phyloP scores from a whole-genome alignment of 2,888 invertebrate genomes.

The Blomia tropicalis region DNA sequence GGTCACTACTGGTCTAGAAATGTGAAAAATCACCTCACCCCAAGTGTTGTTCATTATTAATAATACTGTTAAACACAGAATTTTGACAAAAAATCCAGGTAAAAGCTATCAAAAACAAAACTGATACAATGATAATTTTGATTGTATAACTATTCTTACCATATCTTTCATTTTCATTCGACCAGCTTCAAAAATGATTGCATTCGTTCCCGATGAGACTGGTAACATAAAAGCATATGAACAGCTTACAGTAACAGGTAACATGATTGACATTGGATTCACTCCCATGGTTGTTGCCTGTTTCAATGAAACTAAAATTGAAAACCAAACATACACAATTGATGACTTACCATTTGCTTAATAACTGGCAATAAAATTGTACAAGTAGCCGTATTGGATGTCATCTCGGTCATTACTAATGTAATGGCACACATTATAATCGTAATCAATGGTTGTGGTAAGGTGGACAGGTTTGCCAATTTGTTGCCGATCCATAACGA shows the following conservation, averaged over 20 bases:
- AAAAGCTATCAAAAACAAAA: conserved; percentile 42
- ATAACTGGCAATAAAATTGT: conserved; percentile 70
- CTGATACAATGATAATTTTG: not conserved
- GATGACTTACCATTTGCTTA: conserved; percentile 47
- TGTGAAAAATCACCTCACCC: conserved; percentile 38
- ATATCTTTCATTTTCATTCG: conserved; percentile 62
- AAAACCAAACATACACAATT: too few relatives aligned
- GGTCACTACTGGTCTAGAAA: not conserved
- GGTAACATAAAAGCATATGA: conserved; percentile 80
- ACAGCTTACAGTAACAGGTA: conserved; percentile 70
- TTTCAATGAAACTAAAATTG: too few relatives aligned
- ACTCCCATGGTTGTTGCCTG: conserved; percentile 54
- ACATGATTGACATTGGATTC: conserved; percentile 74
- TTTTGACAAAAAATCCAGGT: conserved; percentile 59
- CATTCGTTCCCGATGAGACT: conserved; percentile 86
- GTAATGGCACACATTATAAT: conserved; percentile 59
- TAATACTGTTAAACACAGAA: conserved; percentile 52
- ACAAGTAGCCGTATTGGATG: conserved; percentile 74
- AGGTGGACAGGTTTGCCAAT: conserved; percentile 33
- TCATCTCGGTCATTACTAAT: conserved; percentile 67
- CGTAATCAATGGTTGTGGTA: conserved; percentile 50
- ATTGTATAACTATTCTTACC: conserved; percentile 41
- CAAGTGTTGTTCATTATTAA: conserved; percentile 57
- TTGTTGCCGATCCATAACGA: conserved; percentile 29
- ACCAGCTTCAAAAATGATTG: conserved; percentile 69